Evolutionary conservation across 2,888 invertebrate genomes (phyloP), one percentile per base, ranked within the genome.

Genomic region (Hirtodrosophila duncani): DNA sequence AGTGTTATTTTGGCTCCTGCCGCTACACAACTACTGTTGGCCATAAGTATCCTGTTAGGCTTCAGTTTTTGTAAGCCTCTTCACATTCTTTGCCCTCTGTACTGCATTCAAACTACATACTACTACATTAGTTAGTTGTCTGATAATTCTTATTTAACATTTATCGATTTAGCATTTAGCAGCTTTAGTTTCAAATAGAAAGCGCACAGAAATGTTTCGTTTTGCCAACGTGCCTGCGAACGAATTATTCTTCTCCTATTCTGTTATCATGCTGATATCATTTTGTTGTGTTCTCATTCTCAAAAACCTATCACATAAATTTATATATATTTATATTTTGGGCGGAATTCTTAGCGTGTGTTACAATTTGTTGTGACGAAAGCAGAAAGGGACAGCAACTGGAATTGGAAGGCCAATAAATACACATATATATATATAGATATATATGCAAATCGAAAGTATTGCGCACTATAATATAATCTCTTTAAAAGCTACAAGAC

Each of bases 301-400:
- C 63, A 65, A 79, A 75, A 84, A 84, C 83, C 81, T 84, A 84
- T 84, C 83, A 84, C 83, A 84, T 83, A 84, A 82, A 81, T 77
- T 66, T 77, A 65, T 70, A 59, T 71, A 60, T 68, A 61, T 49
- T 16, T 56, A 27, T 49, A 38, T 37, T 64, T 78, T 78, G 70
- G 79, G 81, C 78, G 80, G 81, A 79, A 78, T 79, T 80, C 66
- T 81, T 75, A 77, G 75, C 74, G 77, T 72, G 75, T 70, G 60
- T 71, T 42, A 59, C 53, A 31, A 27, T 26, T 43, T 55, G 33
- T 5, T 44, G 56, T 52, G 71, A 69, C 63, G 41, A 55, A 66
- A 72, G 72, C 75, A 58, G 41, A 67, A 65, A 60, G 60, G 53
- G 33, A 34, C 34, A 53, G 38, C 31, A 14, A 7, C 10, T 20